These are phyloP conservation scores for Eupelmus urozonus DNA, from an alignment of 2,888 invertebrate genomes.

Conservation along the genomic window DNA sequence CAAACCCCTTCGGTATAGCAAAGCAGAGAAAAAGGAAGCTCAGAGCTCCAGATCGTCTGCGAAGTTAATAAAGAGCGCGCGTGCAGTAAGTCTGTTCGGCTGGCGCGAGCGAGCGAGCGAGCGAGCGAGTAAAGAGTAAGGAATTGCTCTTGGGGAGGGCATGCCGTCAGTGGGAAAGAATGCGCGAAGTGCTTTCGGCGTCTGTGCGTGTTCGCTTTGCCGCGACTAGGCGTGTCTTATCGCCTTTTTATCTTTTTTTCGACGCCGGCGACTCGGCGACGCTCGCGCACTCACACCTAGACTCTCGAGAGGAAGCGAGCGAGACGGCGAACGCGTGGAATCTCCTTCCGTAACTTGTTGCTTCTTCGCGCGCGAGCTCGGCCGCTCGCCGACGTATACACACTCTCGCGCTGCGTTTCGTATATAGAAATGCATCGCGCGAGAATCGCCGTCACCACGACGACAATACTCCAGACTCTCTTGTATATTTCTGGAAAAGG, in stretches of 20 bases:
- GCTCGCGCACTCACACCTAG: too few relatives aligned
- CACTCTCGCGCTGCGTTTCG: too few relatives aligned
- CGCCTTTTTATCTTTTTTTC: constrained; percentile 43
- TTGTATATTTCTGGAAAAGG: constrained; percentile 48
- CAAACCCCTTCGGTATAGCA: too few relatives aligned
- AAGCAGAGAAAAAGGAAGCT: too few relatives aligned
- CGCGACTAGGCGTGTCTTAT: constrained; percentile 50
- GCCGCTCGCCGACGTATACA: constrained; percentile 4
- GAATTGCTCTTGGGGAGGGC: background rate
- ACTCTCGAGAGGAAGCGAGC: background rate
- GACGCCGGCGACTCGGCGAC: background rate
- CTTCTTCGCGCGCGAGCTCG: constrained; percentile 32
- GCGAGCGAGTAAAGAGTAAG: constrained; percentile 4
- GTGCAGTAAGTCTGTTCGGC: too few relatives aligned
- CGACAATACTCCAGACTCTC: background rate
- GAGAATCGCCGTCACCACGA: background rate
- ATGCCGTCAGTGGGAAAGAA: constrained; percentile 47
- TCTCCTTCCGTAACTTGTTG: constrained; percentile 59
- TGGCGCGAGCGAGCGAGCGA: background rate
- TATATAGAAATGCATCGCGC: constrained; percentile 14
- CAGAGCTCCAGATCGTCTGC: constrained; percentile 17
- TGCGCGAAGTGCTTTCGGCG: constrained; percentile 33
- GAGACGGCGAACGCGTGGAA: constrained; percentile 10
- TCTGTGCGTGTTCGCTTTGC: background rate
- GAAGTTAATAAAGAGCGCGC: constrained; percentile 39